Conservation (phyloP, 2,113 vertebrate species). For the Pygoscelis antarcticus region DNA sequence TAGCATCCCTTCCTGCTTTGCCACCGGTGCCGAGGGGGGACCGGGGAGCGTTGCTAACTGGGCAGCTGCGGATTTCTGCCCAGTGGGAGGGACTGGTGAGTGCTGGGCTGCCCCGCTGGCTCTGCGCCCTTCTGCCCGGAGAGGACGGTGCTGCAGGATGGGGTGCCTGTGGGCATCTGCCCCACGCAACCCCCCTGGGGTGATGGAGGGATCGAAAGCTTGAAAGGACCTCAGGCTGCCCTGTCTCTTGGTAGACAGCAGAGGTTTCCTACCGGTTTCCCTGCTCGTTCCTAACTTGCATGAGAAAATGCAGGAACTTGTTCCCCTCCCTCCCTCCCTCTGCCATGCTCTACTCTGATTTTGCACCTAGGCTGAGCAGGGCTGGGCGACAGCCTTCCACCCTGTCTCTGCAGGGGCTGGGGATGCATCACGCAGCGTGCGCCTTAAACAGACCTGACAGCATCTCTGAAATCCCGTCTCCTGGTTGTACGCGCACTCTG, state of each 20-base stretch:
- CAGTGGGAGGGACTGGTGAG: background rate
- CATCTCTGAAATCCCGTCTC: background rate
- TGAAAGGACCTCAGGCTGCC: background rate
- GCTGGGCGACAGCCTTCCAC: background rate
- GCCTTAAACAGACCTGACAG: background rate
- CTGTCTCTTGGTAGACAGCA: background rate
- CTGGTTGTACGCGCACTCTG: accelerated
- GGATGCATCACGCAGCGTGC: background rate
- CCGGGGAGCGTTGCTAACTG: background rate
- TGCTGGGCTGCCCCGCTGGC: background rate
- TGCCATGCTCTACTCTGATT: background rate
- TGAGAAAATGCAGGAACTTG: background rate
- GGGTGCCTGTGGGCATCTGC: background rate
- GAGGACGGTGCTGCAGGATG: background rate
- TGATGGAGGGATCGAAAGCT: background rate
- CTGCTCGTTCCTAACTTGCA: accelerated
- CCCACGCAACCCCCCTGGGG: accelerated
- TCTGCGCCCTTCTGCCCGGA: accelerated
- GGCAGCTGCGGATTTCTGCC: background rate
- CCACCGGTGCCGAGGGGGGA: accelerated
- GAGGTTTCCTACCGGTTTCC: background rate
- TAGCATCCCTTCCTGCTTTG: background rate
- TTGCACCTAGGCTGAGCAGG: background rate
- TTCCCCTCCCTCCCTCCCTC: background rate
- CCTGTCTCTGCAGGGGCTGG: background rate